These are phyloP conservation scores for Halictus rubicundus DNA, from an alignment of 1,140 invertebrate species.

Conservation along the genomic window DNA sequence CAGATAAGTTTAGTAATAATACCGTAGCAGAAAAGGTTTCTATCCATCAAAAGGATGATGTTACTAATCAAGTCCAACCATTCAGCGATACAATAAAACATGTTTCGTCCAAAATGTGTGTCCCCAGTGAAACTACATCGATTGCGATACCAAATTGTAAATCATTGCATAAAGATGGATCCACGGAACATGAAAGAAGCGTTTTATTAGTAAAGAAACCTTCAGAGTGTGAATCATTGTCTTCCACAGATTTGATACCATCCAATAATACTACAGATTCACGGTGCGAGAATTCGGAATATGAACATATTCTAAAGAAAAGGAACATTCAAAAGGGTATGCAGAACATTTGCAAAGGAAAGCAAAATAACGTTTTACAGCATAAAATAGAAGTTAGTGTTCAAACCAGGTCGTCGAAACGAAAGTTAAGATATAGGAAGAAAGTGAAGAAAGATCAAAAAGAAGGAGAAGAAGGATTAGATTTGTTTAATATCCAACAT, in stretches of 20 bases:
- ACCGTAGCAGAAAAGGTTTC: constrained; percentile 30
- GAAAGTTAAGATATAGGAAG: constrained; percentile 19
- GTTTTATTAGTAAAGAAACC: not conserved
- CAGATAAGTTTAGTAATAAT: constrained; percentile 33
- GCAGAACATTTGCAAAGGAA: not conserved
- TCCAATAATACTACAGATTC: not conserved
- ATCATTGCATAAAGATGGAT: constrained; percentile 14
- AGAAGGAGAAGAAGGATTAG: constrained; percentile 1
- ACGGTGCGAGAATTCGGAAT: not conserved
- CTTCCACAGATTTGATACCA: constrained; percentile 18
- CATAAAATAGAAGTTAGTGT: constrained; percentile 9
- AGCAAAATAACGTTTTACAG: constrained; percentile 8
- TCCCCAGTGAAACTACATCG: constrained; percentile 23
- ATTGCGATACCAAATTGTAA: constrained; percentile 21
- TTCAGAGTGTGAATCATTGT: constrained; percentile 19
- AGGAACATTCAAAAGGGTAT: not conserved
- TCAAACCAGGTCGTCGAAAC: constrained; percentile 9
- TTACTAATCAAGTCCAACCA: constrained; percentile 18
- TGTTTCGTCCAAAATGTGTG: constrained; percentile 24
- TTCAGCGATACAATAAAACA: constrained; percentile 1
- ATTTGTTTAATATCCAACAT: not conserved
- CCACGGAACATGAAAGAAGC: constrained; percentile 6
- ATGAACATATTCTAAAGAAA: not conserved
- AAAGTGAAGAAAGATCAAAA: constrained; percentile 3
- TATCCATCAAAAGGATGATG: constrained; percentile 29